Base-by-base conservation (phyloP, 1,140 invertebrate genomes). In the Ceratina calcarata region DNA sequence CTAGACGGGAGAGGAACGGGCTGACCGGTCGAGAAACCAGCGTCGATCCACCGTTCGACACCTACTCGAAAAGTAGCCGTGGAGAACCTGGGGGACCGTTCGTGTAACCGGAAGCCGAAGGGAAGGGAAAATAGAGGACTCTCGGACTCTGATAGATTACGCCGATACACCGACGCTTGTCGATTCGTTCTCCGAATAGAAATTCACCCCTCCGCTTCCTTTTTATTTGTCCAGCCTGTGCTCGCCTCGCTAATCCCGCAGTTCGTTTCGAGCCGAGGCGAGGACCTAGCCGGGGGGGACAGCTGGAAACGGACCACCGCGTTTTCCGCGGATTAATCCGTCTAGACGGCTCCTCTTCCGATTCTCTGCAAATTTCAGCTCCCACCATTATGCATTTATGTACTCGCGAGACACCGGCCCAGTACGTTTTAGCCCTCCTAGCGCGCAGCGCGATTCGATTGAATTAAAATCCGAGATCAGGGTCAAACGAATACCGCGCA, bases 1-100 rank as follows among this genome's bases (percentile, higher is more conserved):
- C 65, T 51, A 62, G 68, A 51, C 65, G 27, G 15, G 53, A 3
- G 60, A 51, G 73, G 24, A 77, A 75, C 60, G 45, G 68, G 58
- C 61, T 76, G 83, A 84, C 70, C 83, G 61, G 64, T 65, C 84
- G 70, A 81, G 84, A 71, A 85, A 85, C 78, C 78, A 69, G 80
- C 65, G 37, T 45, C 37, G 74, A 85, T 78, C 75, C 76, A 73
- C 72, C 77, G 53, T 79, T 45, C 77, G 75, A 81, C 80, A 73
- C 75, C 74, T 80, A 70, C 68, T 55, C 68, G 70, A 70, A 75
- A 78, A 62, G 78, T 53, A 65, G 80, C 70, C 61, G 79, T 71
- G 81, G 58, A 81, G 53, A 32, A 60, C 27, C 49, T 37, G 53
- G 58, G 51, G 57, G 57, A 27, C 70, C 57, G 58, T 45, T 57